phyloP scores from a whole-genome alignment of 2,797 vertebrate genomes.

The Malacoctenus gilli region DNA sequence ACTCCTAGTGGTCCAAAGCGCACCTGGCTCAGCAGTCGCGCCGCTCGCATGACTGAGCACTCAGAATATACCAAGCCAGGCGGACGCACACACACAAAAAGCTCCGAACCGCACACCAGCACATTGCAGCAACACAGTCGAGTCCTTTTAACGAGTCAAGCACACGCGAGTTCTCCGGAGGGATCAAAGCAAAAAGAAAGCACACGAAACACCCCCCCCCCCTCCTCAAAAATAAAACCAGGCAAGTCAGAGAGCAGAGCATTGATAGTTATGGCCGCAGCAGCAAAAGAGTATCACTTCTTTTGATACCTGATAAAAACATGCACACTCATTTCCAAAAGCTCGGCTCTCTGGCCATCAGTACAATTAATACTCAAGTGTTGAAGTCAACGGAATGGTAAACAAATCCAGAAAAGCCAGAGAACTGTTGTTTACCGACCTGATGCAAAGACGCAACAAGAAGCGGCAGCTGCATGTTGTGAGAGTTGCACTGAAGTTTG shows the following conservation, averaged over 20 bases:
- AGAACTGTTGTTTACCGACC: no score
- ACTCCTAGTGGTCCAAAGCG: constrained; percentile 55
- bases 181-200: neutral
- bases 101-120: constrained; percentile 7
- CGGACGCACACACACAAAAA: constrained; percentile 30
- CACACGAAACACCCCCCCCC: neutral
- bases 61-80: constrained; percentile 40
- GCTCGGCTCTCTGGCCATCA: no score
- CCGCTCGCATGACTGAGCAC: constrained; percentile 58
- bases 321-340: no score
- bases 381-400: no score
- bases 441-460: no score
- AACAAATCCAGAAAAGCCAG: no score
- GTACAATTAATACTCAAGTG: no score
- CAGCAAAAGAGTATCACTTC: no score
- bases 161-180: constrained; percentile 17
- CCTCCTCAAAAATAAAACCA: no score
- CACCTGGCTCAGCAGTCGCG: constrained; percentile 13
- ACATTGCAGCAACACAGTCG: constrained; percentile 25
- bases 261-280: constrained; percentile 1
- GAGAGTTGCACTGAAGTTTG: no score
- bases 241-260: constrained; percentile 1
- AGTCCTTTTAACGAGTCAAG: constrained; percentile 27
- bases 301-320: no score
- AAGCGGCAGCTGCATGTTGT: neutral